Evolutionary conservation across 1,140 invertebrate species (phyloP).

Genomic region (Papilio polytes): DNA sequence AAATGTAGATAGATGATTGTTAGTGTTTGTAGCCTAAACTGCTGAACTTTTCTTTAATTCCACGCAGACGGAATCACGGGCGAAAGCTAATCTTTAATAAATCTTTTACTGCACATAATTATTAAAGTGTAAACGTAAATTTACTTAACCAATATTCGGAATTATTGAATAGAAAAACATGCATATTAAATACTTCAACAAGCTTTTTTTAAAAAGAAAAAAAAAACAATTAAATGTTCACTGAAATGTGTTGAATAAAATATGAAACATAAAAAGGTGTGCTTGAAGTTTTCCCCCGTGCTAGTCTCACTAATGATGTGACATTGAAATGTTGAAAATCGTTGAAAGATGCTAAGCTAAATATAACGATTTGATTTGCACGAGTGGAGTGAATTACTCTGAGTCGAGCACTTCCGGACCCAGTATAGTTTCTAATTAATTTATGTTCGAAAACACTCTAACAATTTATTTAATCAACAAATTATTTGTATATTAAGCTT

Average conservation of each 20-base stretch:
- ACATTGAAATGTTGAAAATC: slow-evolving; percentile 35
- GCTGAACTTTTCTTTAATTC: no score
- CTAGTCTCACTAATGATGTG: slow-evolving; percentile 33
- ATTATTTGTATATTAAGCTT: not conserved
- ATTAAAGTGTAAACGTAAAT: not conserved
- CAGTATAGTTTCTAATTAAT: slow-evolving; percentile 21
- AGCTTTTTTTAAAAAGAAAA: not conserved
- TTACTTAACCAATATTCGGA: not conserved
- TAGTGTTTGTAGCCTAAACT: no score
- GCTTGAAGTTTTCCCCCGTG: not conserved
- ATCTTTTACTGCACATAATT: no score
- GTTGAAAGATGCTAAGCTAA: slow-evolving; percentile 28
- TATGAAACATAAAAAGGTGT: slow-evolving; percentile 7
- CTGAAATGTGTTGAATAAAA: not conserved
- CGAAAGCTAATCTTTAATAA: no score
- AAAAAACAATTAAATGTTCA: not conserved
- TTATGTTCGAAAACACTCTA: not conserved
- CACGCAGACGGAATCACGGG: no score
- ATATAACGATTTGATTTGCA: slow-evolving; percentile 33
- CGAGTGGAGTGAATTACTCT: not conserved
- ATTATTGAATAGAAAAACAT: not conserved
- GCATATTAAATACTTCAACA: not conserved
- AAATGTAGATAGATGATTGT: no score
- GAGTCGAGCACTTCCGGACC: not conserved
- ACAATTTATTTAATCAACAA: not conserved